Evolutionary conservation across 2,888 invertebrate species (phyloP).

Genomic region (Anagyrus pseudococci): DNA sequence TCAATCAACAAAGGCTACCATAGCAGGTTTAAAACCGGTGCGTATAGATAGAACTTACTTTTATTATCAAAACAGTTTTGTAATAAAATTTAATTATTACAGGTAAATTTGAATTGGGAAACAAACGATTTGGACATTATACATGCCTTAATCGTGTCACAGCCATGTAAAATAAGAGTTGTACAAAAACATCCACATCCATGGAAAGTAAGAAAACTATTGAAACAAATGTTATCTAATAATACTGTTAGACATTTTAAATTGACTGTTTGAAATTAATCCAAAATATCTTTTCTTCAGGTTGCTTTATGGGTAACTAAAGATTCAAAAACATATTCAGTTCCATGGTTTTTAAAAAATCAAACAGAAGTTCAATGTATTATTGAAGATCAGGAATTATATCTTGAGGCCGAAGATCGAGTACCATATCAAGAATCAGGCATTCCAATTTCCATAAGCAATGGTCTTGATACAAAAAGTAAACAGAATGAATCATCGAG

Average conservation of each 20-base stretch:
- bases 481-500: background rate
- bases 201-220: conserved; percentile 24
- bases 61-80: background rate
- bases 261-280: background rate
- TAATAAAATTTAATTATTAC: conserved; percentile 7
- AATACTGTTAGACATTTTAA: too few species aligned
- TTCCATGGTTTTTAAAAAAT: conserved; percentile 28
- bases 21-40: conserved; percentile 66
- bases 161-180: conserved; percentile 53
- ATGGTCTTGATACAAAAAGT: too few species aligned
- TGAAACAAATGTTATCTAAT: background rate
- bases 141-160: conserved; percentile 49
- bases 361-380: conserved; percentile 19
- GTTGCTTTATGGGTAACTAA: conserved; percentile 17
- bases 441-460: too few species aligned
- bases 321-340: background rate
- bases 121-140: conserved; percentile 68
- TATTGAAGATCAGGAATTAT: too few species aligned
- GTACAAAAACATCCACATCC: conserved; percentile 45
- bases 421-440: too few species aligned
- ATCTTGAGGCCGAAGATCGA: too few species aligned
- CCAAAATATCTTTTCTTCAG: conserved; percentile 1
- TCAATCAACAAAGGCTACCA: conserved; percentile 69
- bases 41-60: conserved; percentile 1
- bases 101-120: conserved; percentile 61